Conservation (phyloP, 1,140 invertebrate genomes). For the Periplaneta americana region DNA sequence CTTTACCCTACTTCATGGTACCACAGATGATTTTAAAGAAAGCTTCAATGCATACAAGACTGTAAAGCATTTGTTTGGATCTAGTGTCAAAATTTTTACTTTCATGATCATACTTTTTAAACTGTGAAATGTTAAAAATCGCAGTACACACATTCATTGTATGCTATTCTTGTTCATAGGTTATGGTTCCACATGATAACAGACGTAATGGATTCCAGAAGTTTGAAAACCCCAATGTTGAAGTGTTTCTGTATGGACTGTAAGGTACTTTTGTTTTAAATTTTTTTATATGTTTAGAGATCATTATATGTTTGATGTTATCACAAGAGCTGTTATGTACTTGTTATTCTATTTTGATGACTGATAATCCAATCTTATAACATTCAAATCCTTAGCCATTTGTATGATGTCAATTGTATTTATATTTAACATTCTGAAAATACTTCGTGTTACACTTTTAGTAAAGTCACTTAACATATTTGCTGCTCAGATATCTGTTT, state of each 20-base stretch:
- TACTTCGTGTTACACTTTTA: no score
- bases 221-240: not conserved
- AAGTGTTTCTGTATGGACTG: not conserved
- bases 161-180: not conserved
- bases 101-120: no score
- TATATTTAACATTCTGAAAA: not conserved
- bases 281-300: not conserved
- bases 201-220: not conserved
- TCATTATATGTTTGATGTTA: not conserved
- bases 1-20: no score
- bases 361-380: not conserved
- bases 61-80: no score
- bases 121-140: no score
- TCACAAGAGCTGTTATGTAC: not conserved
- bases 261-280: not conserved
- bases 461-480: no score
- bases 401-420: not conserved
- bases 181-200: not conserved
- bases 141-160: no score
- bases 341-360: not conserved
- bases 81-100: no score
- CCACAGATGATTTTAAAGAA: no score
- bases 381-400: not conserved
- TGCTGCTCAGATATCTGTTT: not conserved
- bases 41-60: no score